phyloP scores from a whole-genome alignment of 2,888 invertebrate genomes.

The Aphodius granarius region DNA sequence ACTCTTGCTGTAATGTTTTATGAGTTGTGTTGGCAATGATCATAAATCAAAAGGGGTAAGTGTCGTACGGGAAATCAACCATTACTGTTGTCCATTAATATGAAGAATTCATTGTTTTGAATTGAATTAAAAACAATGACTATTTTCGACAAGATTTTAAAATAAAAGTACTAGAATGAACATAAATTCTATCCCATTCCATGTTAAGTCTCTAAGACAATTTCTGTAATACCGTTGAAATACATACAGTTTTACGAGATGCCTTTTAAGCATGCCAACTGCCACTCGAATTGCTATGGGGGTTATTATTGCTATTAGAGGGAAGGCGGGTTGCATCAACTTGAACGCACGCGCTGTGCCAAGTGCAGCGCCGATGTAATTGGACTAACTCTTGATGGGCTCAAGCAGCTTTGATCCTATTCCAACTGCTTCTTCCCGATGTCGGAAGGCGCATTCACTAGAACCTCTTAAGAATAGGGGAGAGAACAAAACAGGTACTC shows the following conservation, averaged over 20 bases:
- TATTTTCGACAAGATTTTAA: too few species aligned
- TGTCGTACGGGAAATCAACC: too few species aligned
- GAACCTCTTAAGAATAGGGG: neutral
- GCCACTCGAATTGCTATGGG: conserved; percentile 6
- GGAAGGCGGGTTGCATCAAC: conserved; percentile 25
- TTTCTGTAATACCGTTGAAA: neutral
- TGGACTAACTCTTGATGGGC: conserved; percentile 33
- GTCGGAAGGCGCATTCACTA: neutral
- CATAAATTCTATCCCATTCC: too few species aligned
- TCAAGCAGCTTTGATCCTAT: conserved; percentile 33
- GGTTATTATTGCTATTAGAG: conserved; percentile 33
- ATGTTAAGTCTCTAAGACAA: neutral
- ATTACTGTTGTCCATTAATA: too few species aligned
- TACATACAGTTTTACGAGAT: neutral
- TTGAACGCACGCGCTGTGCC: conserved; percentile 31
- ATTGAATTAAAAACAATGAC: too few species aligned
- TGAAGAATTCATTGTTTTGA: too few species aligned
- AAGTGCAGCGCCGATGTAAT: conserved; percentile 33
- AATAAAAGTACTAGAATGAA: too few species aligned
- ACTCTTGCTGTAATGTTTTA: too few species aligned
- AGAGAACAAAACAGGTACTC: neutral
- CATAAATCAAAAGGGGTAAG: too few species aligned
- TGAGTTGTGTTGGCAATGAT: too few species aligned
- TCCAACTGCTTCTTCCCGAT: neutral
- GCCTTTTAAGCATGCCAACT: neutral